Base-by-base conservation (phyloP, 2,797 vertebrate species). In the Remorina albescens region DNA sequence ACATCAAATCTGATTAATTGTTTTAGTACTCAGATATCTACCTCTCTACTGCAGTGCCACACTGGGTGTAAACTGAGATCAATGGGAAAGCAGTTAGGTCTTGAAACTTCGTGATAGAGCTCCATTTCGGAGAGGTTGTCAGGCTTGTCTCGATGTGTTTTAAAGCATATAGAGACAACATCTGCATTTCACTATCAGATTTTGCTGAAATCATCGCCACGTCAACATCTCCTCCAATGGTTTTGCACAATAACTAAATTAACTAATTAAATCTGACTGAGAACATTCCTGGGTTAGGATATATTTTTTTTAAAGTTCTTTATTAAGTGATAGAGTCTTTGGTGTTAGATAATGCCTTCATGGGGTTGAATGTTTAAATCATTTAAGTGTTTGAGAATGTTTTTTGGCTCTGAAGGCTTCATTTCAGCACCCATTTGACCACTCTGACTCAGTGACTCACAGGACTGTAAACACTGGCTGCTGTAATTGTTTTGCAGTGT, bases 101-200 rank as follows among this genome's bases (percentile, higher is more conserved):
- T 46, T 74, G 21, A 79, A 68, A 80, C 16, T 36, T 10, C 41
- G 46, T 39, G 11, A 51, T 65, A 42, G 49, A 54, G 50, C 26
- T 53, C 16, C 8, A 36, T 77, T 60, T 71, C 23, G 46, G 26
- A 74, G 9, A 44, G 25, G 1, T 21, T 66, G n/a, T n/a, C 26
- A 16, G 18, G 6, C 25, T 25, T 66, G n/a, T 44, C 21, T 39
- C 23, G 41, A 25, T 3, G 28, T 36, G 18, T 59, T n/a, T n/a
- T 39, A 12, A 2, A n/a, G 7, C 42, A 56, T 26, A 53, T 58
- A 15, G 47, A 12, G 51, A 19, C 28, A 66, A 66, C 26, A 26
- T 34, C 10, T 55, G 54, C 18, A 28, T 41, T 34, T 10, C 2
- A 9, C 9, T 26, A 57, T 59, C 23, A 44, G 19, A 47, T 21